Evolutionary conservation across 2,888 invertebrate species (phyloP).

Genomic region (Sesia bembeciformis): DNA sequence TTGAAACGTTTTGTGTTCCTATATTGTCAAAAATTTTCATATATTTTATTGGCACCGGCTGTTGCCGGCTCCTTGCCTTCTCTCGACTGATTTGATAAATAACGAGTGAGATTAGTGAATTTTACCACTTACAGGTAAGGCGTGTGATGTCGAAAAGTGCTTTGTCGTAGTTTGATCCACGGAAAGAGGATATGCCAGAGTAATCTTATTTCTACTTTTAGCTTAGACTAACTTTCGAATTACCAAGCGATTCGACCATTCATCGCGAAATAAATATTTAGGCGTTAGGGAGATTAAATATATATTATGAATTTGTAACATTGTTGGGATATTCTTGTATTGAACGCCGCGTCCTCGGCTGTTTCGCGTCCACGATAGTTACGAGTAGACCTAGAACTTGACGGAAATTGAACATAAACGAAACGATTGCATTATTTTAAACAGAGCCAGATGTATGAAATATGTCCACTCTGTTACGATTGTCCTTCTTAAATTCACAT

Average conservation of each 20-base stretch:
- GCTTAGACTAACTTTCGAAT: constrained; percentile 61
- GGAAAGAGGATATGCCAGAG: constrained; percentile 54
- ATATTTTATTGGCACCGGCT: constrained; percentile 11
- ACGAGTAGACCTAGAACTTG: constrained; percentile 22
- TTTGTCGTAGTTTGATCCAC: constrained; percentile 51
- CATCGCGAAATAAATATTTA: constrained; percentile 70
- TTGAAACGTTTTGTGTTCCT: constrained; percentile 33
- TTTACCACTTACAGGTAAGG: constrained; percentile 47
- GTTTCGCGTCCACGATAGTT: constrained; percentile 42
- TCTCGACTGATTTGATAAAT: constrained; percentile 58
- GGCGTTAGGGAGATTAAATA: constrained; percentile 55
- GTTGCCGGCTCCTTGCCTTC: constrained; percentile 22
- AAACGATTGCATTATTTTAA: constrained; percentile 24
- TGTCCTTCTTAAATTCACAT: neutral
- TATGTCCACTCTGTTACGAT: constrained; percentile 36
- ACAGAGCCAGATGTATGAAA: constrained; percentile 47
- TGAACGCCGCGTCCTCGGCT: constrained; percentile 31
- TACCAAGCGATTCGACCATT: constrained; percentile 72
- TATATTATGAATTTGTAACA: constrained; percentile 53
- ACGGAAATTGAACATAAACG: constrained; percentile 4
- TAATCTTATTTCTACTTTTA: constrained; percentile 59
- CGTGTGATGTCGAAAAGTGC: constrained; percentile 53
- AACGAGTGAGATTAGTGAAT: constrained; percentile 65
- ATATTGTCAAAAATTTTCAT: constrained; percentile 34
- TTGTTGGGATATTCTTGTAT: constrained; percentile 37